phyloP scores from a whole-genome alignment of 2,113 vertebrate genomes.

The Amblyopsis rosae region DNA sequence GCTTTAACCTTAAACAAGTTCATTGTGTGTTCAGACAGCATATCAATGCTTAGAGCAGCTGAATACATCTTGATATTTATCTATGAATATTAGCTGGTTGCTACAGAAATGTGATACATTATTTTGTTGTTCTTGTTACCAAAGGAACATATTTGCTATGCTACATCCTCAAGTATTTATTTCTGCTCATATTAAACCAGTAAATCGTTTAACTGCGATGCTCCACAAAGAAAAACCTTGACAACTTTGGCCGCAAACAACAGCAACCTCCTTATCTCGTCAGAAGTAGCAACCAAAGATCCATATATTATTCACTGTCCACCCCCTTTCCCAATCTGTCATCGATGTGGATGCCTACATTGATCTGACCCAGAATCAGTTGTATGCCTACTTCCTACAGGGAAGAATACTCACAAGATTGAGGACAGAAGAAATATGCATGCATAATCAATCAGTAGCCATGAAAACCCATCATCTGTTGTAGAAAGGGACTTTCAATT shows the following conservation, averaged over 20 bases:
- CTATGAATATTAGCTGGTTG: too few species aligned
- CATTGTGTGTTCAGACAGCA: too few species aligned
- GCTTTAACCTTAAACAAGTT: too few species aligned
- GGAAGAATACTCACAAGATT: conserved; percentile 35
- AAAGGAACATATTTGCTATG: too few species aligned
- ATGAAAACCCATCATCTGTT: conserved; percentile 63
- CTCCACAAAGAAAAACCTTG: conserved; percentile 19
- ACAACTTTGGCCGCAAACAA: conserved; percentile 17
- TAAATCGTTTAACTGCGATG: conserved; percentile 34
- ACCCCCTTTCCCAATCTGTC: conserved; percentile 20
- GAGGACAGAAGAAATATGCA: conserved; percentile 53
- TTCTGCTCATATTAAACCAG: conserved; percentile 24
- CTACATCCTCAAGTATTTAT: conserved; percentile 8
- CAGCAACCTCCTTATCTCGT: conserved; percentile 18
- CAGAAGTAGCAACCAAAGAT: conserved; percentile 1
- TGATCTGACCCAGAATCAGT: conserved; percentile 47
- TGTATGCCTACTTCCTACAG: conserved; percentile 37
- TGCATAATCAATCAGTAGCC: conserved; percentile 60
- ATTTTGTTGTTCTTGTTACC: neutral
- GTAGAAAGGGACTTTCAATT: conserved; percentile 62
- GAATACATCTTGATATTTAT: neutral
- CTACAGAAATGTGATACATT: too few species aligned
- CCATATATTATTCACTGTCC: neutral
- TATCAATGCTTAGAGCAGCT: neutral
- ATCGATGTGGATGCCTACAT: conserved; percentile 57